Percentiles rank a stretch among this genome's conserved stretches.
phyloP scores from a whole-genome alignment of 2,888 invertebrate genomes.

The Xestia xanthographa region DNA sequence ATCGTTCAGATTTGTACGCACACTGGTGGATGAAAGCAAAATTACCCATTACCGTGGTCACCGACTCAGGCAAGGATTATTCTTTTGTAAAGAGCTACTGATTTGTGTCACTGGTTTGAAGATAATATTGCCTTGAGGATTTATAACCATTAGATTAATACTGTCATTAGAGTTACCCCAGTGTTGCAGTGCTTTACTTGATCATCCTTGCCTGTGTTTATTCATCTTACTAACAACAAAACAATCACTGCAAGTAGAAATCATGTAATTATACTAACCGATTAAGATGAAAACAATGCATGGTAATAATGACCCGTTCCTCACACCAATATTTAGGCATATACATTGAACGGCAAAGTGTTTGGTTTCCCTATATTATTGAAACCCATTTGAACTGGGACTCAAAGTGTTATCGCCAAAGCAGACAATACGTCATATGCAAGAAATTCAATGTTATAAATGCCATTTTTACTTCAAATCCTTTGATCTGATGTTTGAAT shows the following conservation, averaged over 20 bases:
- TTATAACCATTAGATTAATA: conserved; percentile 89
- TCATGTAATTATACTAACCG: conserved; percentile 84
- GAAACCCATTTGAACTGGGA: conserved; percentile 75
- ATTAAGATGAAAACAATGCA: conserved; percentile 80
- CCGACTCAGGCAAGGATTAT: conserved; percentile 91
- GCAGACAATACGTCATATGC: conserved; percentile 6
- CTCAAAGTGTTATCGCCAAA: conserved; percentile 35
- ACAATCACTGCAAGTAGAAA: conserved; percentile 85
- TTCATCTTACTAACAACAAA: conserved; percentile 88
- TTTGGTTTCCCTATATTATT: conserved; percentile 42
- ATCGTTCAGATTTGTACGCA: conserved; percentile 96
- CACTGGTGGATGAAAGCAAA: conserved; percentile 98
- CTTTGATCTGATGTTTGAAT: conserved; percentile 29
- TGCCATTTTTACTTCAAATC: conserved; percentile 12
- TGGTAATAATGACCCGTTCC: conserved; percentile 80
- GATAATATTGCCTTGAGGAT: conserved; percentile 89
- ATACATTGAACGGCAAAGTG: conserved; percentile 39
- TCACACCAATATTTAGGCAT: conserved; percentile 64
- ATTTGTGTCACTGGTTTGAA: conserved; percentile 90
- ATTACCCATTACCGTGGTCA: conserved; percentile 92
- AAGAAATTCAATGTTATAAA: conserved; percentile 22
- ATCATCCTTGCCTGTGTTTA: conserved; percentile 91
- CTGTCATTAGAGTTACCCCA: conserved; percentile 88
- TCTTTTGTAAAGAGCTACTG: conserved; percentile 90
- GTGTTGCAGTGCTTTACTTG: conserved; percentile 90